Conservation (phyloP, 2,888 invertebrate genomes). For the Agrochola circellaris region DNA sequence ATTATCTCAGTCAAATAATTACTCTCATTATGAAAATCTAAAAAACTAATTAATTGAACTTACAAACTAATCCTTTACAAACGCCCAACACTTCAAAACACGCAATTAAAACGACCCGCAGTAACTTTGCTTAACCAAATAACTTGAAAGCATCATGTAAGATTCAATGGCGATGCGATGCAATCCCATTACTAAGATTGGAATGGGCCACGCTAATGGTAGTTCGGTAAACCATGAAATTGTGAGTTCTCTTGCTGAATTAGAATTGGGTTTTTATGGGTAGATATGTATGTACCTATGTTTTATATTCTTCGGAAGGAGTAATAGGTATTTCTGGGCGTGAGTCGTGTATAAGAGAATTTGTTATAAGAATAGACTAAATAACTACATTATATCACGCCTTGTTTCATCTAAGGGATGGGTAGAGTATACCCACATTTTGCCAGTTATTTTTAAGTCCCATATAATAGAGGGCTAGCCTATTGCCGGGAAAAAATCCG, state of each 20-base stretch:
- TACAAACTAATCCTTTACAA: no score
- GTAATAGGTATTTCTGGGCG: neutral
- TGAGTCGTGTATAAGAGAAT: neutral
- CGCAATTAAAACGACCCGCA: constrained; percentile 9
- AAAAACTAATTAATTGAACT: neutral
- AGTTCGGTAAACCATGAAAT: constrained; percentile 62
- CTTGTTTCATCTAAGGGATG: no score
- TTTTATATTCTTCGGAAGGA: constrained; percentile 29
- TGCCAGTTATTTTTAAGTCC: no score
- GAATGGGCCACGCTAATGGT: constrained; percentile 58
- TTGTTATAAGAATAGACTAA: no score
- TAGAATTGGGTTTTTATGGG: constrained; percentile 53
- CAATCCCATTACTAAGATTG: constrained; percentile 67
- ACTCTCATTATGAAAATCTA: neutral
- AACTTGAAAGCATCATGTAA: constrained; percentile 60
- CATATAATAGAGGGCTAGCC: no score
- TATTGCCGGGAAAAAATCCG: no score
- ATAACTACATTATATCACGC: no score
- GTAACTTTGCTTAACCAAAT: constrained; percentile 57
- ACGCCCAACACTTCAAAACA: neutral
- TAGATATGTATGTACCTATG: constrained; percentile 2
- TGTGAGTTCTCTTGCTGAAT: constrained; percentile 55
- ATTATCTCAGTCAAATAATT: neutral
- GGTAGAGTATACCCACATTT: no score
- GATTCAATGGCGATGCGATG: constrained; percentile 61